Base-by-base conservation (phyloP, 2,113 vertebrate genomes). In the Marmota flaviventris region DNA sequence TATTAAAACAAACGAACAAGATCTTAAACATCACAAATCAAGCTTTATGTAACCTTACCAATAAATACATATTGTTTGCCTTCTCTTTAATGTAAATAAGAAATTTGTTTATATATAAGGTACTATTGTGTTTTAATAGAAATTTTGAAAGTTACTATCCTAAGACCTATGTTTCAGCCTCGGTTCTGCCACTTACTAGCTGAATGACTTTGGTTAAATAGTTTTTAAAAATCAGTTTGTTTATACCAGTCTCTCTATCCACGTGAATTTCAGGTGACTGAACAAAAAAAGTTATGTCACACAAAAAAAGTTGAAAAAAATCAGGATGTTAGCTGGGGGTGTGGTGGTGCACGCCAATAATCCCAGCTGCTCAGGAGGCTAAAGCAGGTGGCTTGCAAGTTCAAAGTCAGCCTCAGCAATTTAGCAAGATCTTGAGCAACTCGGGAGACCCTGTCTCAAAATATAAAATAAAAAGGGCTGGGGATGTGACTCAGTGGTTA, bases 1-100 rank as follows among this genome's bases (percentile, higher is more conserved):
- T 65, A 24, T 77, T 25, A 67, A 90, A 86, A 94, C 72, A 75
- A 86, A n/a, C 34, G 73, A 48, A 73, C 39, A 70, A 82, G 86
- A 95, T 67, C 27, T 73, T 79, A 45, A 65, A 22, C 42, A n/a
- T 69, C 29, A 85, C 34, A 84, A 51, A 12, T 20, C 27, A 76
- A 81, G n/a, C 39, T 48, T 84, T 88, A 45, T 83, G 16, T 76
- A 69, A 69, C 12, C 18, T 58, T 81, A 63, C n/a, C 65, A 56
- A 18, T 81, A 79, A 61, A 22, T 45, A 32, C 4, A 51, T 29
- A 10, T 65, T 53, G 27, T 67, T 56, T 72, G 5, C 10, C 86
- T 76, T 69, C 76, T 89, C 56, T 93, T 90, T 61, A 48, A 45
- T 56, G 58, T 48, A 65, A 87, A 58, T 82, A 48, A 45, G 42